Conservation (phyloP, 2,797 vertebrate genomes). For the Chaetodon trifasciatus region DNA sequence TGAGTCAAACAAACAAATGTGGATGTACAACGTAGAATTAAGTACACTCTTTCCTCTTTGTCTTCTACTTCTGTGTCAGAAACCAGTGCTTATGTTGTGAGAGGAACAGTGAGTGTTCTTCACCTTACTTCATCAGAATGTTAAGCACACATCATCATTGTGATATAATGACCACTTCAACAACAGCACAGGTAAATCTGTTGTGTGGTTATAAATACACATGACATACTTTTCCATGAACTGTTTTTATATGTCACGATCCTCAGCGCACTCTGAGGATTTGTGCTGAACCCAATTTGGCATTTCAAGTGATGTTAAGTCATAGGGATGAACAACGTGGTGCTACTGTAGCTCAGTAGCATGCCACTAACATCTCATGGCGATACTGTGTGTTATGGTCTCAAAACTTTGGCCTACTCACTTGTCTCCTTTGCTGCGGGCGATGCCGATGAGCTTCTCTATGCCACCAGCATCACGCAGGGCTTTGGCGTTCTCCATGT, state of each 20-base stretch:
- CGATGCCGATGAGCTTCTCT: slow-evolving; percentile 98
- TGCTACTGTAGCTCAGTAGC: neutral
- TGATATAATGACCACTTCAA: slow-evolving; percentile 14
- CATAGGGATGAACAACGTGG: neutral
- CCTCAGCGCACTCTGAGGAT: slow-evolving; percentile 4
- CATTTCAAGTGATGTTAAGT: slow-evolving; percentile 1
- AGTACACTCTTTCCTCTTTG: neutral
- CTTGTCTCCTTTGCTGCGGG: slow-evolving; percentile 99
- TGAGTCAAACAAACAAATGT: slow-evolving; percentile 2
- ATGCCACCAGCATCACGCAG: slow-evolving; percentile 98
- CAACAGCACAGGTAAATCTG: slow-evolving; percentile 10
- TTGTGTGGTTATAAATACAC: slow-evolving; percentile 5
- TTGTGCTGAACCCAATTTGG: slow-evolving; percentile 6
- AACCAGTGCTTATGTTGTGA: neutral
- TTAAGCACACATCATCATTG: slow-evolving; percentile 8
- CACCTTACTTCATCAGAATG: neutral
- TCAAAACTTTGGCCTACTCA: slow-evolving; percentile 84
- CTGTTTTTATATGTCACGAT: slow-evolving; percentile 3
- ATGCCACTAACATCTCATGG: too few relatives aligned
- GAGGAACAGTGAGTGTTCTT: neutral
- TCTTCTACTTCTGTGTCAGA: neutral
- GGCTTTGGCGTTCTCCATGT: slow-evolving; percentile 99
- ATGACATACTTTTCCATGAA: slow-evolving; percentile 9
- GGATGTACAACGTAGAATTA: neutral
- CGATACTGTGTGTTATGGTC: neutral